A percentile compares a stretch with the other conserved stretches of the same genome.
Conservation (phyloP, 2,888 invertebrate genomes). For the Eustalomyia histrio region DNA sequence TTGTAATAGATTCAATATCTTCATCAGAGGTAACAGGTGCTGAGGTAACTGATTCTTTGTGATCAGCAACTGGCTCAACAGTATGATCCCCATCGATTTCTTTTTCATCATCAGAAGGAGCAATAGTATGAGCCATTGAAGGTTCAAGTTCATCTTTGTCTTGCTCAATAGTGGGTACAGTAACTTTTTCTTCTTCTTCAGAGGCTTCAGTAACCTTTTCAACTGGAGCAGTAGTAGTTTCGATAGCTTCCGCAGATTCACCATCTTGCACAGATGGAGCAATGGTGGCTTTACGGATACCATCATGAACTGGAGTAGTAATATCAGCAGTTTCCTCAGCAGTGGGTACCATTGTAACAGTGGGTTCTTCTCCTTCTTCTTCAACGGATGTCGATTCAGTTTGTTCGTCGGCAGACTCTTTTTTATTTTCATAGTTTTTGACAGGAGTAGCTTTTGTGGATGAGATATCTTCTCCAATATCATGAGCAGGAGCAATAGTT, state of each 20-base stretch:
- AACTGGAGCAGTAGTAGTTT: constrained; percentile 32
- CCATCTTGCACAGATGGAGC: constrained; percentile 52
- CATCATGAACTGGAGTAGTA: constrained; percentile 46
- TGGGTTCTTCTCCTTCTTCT: constrained; percentile 60
- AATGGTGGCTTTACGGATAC: constrained; percentile 44
- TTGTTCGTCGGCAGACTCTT: constrained; percentile 50
- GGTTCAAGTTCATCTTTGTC: constrained; percentile 44
- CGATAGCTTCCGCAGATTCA: constrained; percentile 43
- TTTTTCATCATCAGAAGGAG: constrained; percentile 16
- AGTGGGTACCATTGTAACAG: constrained; percentile 46
- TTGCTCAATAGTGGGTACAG: constrained; percentile 47
- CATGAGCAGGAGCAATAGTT: constrained; percentile 45
- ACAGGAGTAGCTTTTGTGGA: constrained; percentile 42
- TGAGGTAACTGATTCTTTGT: constrained; percentile 22
- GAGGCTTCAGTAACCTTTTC: constrained; percentile 43
- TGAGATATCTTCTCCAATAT: constrained; percentile 10
- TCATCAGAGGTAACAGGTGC: constrained; percentile 1
- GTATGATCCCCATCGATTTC: constrained; percentile 26
- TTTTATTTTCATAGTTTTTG: constrained; percentile 14
- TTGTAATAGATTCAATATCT: constrained; percentile 29
- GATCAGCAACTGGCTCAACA: not conserved
- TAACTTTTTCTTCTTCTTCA: constrained; percentile 27
- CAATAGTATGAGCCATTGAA: constrained; percentile 29
- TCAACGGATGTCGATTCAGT: constrained; percentile 64
- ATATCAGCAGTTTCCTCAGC: constrained; percentile 42